Base-by-base conservation (phyloP, 2,888 invertebrate genomes). In the Limnephilus rhombicus region DNA sequence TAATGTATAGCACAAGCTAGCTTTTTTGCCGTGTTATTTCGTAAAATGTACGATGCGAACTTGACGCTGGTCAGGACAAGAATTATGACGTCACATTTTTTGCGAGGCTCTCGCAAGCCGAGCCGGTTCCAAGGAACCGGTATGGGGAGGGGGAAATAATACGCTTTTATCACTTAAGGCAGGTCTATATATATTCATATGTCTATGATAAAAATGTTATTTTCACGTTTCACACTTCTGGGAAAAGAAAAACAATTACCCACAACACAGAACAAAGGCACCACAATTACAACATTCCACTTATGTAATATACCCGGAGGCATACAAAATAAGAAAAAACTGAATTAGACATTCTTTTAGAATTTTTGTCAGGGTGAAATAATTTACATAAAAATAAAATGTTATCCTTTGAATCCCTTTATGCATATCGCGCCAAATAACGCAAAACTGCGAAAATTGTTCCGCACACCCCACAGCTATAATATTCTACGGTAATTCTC, bases 361-460 rank as follows among this genome's bases (percentile, higher is more conserved):
- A 68, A n/a, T 68, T 68, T 68, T 68, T n/a, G 24, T 68, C 68
- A n/a, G 68, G n/a, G 68, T 68, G 24, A 68, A 68, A 68, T 41
- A 83, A 83, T 83, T 37, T 83, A 83, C 37, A 37, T 83, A 83
- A 83, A 37, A 83, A 83, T 83, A 83, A 37, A 83, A 83, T 83
- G 83, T 83, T 34, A 7, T 24, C 83, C n/a, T 83, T 24, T 83
- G 37, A 83, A 24, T 68, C 68, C 37, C 37, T 41, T 83, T 41
- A 41, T 37, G 24, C 24, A 83, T 83, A 83, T 37, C 83, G 83
- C 24, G 18, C 83, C 34, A 37, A 83, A 83, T 41, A 83, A 83
- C 83, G 83, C 37, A 41, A 83, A 37, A 37, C 83, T n/a, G 4
- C 9, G 15, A 37, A 24, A 83, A 83, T 37, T 37, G 24, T 83